phyloP scores from a whole-genome alignment of 1,140 invertebrate species.

The Aporrectodea caliginosa region DNA sequence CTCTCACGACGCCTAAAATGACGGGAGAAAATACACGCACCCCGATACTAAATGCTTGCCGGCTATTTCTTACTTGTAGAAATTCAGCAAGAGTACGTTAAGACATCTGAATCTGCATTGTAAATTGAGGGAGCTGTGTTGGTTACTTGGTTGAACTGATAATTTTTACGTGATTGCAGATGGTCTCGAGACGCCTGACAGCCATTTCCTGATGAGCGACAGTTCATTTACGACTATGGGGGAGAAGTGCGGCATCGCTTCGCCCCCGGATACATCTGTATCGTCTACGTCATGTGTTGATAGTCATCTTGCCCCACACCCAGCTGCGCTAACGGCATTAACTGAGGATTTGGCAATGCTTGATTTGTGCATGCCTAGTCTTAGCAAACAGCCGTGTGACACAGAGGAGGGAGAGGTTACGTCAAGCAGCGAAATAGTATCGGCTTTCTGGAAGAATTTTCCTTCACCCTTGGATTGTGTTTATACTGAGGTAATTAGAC shows the following conservation, averaged over 20 bases:
- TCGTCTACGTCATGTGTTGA: background rate
- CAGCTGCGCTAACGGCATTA: background rate
- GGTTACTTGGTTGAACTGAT: too few relatives aligned
- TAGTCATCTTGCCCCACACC: background rate
- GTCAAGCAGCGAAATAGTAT: background rate
- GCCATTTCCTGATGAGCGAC: background rate
- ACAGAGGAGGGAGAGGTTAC: background rate
- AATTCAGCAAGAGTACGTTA: too few relatives aligned
- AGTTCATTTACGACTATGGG: background rate
- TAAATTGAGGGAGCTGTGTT: too few relatives aligned
- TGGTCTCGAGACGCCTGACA: too few relatives aligned
- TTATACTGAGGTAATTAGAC: background rate
- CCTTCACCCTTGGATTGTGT: background rate
- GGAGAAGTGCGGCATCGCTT: background rate
- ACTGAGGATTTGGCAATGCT: background rate
- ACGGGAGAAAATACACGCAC: too few relatives aligned
- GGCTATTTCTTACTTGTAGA: too few relatives aligned
- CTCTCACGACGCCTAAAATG: too few relatives aligned
- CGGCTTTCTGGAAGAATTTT: background rate
- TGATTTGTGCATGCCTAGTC: background rate
- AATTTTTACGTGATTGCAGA: too few relatives aligned
- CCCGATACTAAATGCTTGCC: too few relatives aligned
- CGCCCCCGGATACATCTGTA: background rate
- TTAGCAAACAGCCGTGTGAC: background rate
- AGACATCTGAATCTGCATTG: too few relatives aligned